phyloP scores from a whole-genome alignment of 2,888 invertebrate species.

The Aleiodes testaceus region DNA sequence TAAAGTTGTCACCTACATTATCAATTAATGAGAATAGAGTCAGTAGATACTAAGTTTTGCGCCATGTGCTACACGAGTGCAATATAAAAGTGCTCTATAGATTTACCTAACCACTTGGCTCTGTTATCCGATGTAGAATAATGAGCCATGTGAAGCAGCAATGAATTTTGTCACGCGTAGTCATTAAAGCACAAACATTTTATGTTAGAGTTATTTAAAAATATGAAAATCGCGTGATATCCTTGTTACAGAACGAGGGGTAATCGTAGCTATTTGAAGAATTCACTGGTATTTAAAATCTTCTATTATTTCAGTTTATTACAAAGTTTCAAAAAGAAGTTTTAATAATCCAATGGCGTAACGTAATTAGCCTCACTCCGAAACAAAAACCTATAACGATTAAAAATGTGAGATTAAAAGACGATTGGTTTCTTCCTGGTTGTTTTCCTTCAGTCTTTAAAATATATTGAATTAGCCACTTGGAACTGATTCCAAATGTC shows the following conservation, averaged over 20 bases:
- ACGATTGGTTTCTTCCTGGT: constrained; percentile 2
- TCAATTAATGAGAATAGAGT: constrained; percentile 62
- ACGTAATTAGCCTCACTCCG: background rate
- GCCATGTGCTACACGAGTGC: constrained; percentile 19
- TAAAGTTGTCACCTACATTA: constrained; percentile 69
- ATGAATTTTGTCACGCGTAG: constrained; percentile 32
- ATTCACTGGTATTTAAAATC: constrained; percentile 20
- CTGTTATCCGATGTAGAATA: constrained; percentile 47
- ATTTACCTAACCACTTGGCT: constrained; percentile 47
- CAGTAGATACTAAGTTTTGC: constrained; percentile 20
- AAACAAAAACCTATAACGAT: constrained; percentile 5
- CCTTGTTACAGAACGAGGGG: background rate
- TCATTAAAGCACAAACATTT: constrained; percentile 31
- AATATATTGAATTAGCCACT: constrained; percentile 41
- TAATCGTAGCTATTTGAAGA: constrained; percentile 22
- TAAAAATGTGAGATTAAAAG: background rate
- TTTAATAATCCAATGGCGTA: constrained; percentile 1
- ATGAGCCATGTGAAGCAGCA: constrained; percentile 24
- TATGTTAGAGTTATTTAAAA: constrained; percentile 32
- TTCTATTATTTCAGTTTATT: background rate
- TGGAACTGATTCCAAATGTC: constrained; percentile 38
- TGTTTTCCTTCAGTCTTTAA: constrained; percentile 11
- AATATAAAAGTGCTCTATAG: background rate
- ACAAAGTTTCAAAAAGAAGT: background rate
- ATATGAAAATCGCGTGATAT: constrained; percentile 33